These are phyloP conservation scores for Leptothorax acervorum DNA, from an alignment of 2,888 invertebrate genomes.

Conservation along the genomic window DNA sequence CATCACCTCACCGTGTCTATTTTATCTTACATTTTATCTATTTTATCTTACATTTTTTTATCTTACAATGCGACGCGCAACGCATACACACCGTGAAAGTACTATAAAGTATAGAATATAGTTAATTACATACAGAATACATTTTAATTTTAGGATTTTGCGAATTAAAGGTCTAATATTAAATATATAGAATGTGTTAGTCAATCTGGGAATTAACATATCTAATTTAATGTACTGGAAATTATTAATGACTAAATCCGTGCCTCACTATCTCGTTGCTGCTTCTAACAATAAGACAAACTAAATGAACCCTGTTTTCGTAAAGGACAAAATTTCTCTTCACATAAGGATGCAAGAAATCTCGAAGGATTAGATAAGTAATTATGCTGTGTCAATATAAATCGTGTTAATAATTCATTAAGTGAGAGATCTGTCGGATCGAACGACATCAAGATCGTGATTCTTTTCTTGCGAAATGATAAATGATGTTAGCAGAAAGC, in stretches of 20 bases:
- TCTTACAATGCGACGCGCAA: background rate
- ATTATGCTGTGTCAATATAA: constrained; percentile 9
- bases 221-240: background rate
- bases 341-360: background rate
- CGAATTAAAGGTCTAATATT: background rate
- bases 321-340: background rate
- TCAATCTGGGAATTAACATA: background rate
- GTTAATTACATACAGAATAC: background rate
- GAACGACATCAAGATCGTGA: background rate
- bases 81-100: background rate
- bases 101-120: background rate
- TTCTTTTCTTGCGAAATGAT: constrained; percentile 28
- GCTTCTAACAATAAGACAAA: background rate
- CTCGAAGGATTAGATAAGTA: background rate
- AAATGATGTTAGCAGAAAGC: constrained; percentile 34
- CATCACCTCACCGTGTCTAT: background rate
- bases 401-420: constrained; percentile 35
- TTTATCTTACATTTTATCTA: background rate
- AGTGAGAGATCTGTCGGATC: background rate
- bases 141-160: background rate
- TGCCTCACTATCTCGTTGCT: background rate
- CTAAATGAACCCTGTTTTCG: background rate
- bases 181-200: background rate
- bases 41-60: background rate
- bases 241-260: constrained; percentile 14